Conservation (phyloP, 2,113 vertebrate genomes). For the Anhinga anhinga region DNA sequence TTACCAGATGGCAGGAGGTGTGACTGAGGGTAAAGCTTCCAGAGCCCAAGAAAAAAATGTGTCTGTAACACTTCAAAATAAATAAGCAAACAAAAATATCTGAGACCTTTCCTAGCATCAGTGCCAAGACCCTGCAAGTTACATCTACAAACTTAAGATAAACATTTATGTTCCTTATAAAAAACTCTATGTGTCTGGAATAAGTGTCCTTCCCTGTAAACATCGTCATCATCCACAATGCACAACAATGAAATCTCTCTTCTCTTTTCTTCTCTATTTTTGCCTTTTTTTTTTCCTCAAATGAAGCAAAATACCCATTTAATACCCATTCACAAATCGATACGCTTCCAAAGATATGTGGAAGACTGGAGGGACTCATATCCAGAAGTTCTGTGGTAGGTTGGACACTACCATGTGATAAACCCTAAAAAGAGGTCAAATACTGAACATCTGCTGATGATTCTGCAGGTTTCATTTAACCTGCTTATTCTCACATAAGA, state of each 20-base stretch:
- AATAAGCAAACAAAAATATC: neutral
- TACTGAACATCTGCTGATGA: neutral
- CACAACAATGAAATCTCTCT: neutral
- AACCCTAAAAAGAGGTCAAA: neutral
- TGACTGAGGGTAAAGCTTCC: neutral
- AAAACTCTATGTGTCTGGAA: neutral
- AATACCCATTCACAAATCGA: neutral
- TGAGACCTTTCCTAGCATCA: neutral
- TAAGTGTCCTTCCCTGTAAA: neutral
- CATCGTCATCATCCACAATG: neutral
- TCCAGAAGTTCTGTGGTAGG: neutral
- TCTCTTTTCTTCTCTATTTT: neutral
- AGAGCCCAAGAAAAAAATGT: neutral
- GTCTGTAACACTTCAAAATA: neutral
- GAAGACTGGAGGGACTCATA: neutral
- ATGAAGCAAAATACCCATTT: neutral
- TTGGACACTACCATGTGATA: neutral
- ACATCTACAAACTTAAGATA: neutral
- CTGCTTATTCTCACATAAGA: neutral
- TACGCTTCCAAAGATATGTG: neutral
- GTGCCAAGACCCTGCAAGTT: neutral
- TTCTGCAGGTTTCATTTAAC: neutral
- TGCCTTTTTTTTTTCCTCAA: accelerated
- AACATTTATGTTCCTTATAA: neutral
- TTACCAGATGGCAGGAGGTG: neutral